Percentiles rank a stretch among this genome's conserved stretches.
Evolutionary conservation across 2,797 vertebrate genomes (phyloP).

Genomic region (Pelodytes ibericus): DNA sequence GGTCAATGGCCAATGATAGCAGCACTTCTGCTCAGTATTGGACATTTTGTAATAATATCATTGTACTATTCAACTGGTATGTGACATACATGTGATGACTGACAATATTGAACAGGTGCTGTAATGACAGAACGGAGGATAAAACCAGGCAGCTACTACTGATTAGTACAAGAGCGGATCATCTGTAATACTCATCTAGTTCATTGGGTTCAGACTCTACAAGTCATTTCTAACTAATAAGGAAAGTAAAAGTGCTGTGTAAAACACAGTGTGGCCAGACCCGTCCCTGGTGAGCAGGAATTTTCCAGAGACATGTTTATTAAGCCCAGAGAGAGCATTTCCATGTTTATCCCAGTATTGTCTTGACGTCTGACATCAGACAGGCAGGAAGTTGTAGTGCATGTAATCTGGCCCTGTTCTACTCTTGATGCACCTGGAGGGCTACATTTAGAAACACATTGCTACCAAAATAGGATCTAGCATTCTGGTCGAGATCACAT

Average conservation of each 20-base stretch:
- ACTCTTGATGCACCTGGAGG: slow-evolving; percentile 37
- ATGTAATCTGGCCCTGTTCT: slow-evolving; percentile 30
- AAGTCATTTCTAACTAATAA: background rate
- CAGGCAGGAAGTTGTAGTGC: slow-evolving; percentile 50
- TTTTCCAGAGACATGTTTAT: slow-evolving; percentile 45
- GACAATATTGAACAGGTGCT: no score
- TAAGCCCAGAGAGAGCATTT: background rate
- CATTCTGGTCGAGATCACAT: background rate
- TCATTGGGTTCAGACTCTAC: no score
- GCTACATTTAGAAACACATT: slow-evolving; percentile 36
- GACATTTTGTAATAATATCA: no score
- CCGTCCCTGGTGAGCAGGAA: slow-evolving; percentile 13
- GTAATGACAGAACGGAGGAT: no score
- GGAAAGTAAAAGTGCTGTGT: background rate
- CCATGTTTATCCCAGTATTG: slow-evolving; percentile 46
- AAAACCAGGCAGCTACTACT: no score
- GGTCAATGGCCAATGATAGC: no score
- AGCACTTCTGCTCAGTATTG: no score
- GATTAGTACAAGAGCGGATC: no score
- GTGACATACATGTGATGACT: no score
- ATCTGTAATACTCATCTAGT: no score
- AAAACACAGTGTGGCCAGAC: no score
- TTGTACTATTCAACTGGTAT: no score
- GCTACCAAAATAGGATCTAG: slow-evolving; percentile 23
- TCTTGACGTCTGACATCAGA: slow-evolving; percentile 41